A percentile compares a stretch with the other conserved stretches of the same genome.
These are phyloP conservation scores for Caloenas nicobarica DNA, from an alignment of 2,113 vertebrate species.

Conservation along the genomic window DNA sequence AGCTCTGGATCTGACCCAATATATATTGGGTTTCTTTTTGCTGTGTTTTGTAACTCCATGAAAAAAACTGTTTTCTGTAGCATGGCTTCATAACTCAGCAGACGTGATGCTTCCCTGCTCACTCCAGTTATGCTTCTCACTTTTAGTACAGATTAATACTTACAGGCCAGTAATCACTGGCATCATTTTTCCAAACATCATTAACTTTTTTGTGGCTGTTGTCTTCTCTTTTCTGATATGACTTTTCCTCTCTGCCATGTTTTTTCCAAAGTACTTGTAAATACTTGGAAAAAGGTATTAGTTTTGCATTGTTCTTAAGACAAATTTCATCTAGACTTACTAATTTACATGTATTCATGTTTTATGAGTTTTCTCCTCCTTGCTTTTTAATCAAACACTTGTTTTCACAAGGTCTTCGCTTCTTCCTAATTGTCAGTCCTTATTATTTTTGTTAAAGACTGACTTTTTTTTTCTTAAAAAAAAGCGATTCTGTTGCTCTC, in stretches of 20 bases:
- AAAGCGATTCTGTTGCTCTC: conserved; percentile 62
- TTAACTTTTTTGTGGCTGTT: background rate
- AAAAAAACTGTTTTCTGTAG: conserved; percentile 61
- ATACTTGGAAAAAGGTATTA: conserved; percentile 18
- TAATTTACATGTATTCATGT: conserved; percentile 35
- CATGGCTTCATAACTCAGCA: conserved; percentile 60
- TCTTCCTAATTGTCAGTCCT: conserved; percentile 31
- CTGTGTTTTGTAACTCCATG: conserved; percentile 60
- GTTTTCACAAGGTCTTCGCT: conserved; percentile 65
- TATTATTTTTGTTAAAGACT: conserved; percentile 51
- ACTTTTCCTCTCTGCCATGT: background rate
- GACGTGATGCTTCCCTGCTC: conserved; percentile 40
- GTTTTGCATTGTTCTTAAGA: background rate
- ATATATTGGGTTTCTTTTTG: conserved; percentile 38
- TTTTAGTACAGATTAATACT: conserved; percentile 55
- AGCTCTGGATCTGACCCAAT: conserved; percentile 12
- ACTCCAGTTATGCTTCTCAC: conserved; percentile 33
- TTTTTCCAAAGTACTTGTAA: background rate
- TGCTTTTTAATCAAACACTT: conserved; percentile 67
- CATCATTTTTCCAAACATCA: conserved; percentile 31
- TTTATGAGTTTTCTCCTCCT: conserved; percentile 53
- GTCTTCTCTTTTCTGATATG: background rate
- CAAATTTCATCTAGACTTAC: conserved; percentile 49
- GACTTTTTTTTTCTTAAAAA: conserved; percentile 58
- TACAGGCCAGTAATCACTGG: conserved; percentile 51